Conservation (phyloP, 23 tunicate species). For the Botrylloides violaceus region DNA sequence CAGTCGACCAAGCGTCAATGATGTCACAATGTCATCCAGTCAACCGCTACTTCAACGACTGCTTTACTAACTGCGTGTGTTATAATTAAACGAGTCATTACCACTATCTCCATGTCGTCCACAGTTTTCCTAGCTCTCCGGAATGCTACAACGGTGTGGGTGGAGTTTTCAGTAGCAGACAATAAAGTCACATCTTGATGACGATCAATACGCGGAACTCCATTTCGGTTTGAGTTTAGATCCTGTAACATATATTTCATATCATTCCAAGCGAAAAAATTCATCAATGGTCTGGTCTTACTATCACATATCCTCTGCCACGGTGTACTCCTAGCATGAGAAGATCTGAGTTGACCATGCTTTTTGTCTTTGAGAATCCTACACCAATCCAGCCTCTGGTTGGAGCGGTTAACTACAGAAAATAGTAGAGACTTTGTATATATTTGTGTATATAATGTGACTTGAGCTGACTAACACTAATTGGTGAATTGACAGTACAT, state of each 20-base stretch:
- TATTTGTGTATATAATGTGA: too few species aligned
- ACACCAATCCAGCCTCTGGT: slow-evolving; percentile 18
- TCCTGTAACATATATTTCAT: slow-evolving; percentile 5
- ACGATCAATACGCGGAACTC: slow-evolving; percentile 6
- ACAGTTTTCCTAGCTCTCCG: neutral
- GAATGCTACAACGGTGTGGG: neutral
- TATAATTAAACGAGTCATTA: too few species aligned
- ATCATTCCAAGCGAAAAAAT: too few species aligned
- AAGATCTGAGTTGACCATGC: slow-evolving; percentile 9
- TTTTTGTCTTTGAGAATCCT: slow-evolving; percentile 10
- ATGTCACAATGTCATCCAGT: too few species aligned
- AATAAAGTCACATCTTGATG: slow-evolving; percentile 1
- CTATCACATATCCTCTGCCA: slow-evolving; percentile 12
- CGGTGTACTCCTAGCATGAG: neutral
- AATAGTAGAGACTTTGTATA: too few species aligned
- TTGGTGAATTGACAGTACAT: too few species aligned
- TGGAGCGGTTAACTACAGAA: slow-evolving; percentile 1
- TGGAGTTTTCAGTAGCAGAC: slow-evolving; percentile 4
- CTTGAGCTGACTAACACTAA: too few species aligned
- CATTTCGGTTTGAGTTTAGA: neutral
- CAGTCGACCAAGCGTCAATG: too few species aligned
- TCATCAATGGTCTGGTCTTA: too few species aligned
- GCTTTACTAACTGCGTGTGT: too few species aligned
- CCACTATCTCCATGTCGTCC: slow-evolving; percentile 20
- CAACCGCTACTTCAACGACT: too few species aligned